A percentile compares a stretch with the other conserved stretches of the same genome.
These are phyloP conservation scores for Rhinopithecus roxellana DNA, from an alignment of 2,113 vertebrate genomes.

Conservation along the genomic window DNA sequence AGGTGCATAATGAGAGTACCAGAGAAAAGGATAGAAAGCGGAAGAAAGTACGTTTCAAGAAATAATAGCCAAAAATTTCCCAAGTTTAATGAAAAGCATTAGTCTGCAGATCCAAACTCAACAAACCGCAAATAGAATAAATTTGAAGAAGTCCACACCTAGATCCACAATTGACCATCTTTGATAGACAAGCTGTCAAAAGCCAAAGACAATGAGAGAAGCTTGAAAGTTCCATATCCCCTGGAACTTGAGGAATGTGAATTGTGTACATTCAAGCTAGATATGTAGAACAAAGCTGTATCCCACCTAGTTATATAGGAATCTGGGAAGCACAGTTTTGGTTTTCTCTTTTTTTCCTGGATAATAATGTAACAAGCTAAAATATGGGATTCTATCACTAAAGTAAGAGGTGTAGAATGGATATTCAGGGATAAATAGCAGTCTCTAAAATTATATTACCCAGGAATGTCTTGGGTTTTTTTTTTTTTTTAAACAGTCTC, in stretches of 20 bases:
- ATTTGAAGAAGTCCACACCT: neutral
- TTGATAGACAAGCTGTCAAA: neutral
- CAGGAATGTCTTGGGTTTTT: too few species aligned
- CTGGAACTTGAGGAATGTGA: neutral
- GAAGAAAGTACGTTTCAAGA: neutral
- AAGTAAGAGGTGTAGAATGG: neutral
- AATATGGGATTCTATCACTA: neutral
- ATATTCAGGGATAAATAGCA: neutral
- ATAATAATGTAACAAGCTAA: neutral
- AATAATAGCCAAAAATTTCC: neutral
- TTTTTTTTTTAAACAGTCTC: too few species aligned
- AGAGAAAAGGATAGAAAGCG: neutral
- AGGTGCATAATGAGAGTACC: neutral
- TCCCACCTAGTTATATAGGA: neutral
- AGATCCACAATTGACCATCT: neutral
- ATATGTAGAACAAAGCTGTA: neutral
- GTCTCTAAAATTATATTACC: neutral
- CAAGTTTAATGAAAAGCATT: neutral
- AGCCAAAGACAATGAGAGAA: neutral
- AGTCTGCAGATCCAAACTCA: neutral
- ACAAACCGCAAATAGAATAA: neutral
- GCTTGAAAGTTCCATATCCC: neutral
- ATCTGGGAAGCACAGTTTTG: neutral
- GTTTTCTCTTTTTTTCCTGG: neutral
- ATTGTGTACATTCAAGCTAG: neutral